Percentiles rank a stretch among this genome's conserved stretches.
phyloP scores from a whole-genome alignment of 2,113 vertebrate genomes.

The Centropus unirufus region DNA sequence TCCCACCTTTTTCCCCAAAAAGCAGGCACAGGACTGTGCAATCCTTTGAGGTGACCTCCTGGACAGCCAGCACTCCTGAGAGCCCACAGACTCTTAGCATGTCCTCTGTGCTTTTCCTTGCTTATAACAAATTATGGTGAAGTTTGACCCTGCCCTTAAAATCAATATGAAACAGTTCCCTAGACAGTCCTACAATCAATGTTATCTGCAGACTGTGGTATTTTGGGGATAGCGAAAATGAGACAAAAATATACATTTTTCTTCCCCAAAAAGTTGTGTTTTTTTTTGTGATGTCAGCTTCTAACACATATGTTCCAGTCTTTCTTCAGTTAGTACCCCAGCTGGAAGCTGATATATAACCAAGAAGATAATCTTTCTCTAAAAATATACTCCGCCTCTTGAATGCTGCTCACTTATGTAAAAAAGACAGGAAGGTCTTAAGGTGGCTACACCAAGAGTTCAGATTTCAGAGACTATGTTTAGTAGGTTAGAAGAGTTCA shows the following conservation, averaged over 20 bases:
- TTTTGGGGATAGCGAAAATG: background rate
- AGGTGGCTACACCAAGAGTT: background rate
- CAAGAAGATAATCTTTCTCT: background rate
- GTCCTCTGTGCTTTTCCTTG: background rate
- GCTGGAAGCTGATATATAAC: background rate
- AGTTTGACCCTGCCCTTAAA: background rate
- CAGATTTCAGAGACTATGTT: background rate
- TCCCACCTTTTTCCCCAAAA: background rate
- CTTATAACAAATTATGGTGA: background rate
- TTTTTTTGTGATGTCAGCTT: background rate
- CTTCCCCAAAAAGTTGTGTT: background rate
- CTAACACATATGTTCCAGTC: background rate
- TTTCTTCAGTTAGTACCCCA: background rate
- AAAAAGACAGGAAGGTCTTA: background rate
- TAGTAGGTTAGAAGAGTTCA: constrained; percentile 11
- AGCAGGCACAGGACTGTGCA: background rate
- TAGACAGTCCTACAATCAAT: background rate
- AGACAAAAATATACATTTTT: constrained; percentile 1
- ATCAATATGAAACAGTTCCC: constrained; percentile 1
- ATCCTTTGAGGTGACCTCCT: background rate
- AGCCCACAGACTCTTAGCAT: background rate
- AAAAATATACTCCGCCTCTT: background rate
- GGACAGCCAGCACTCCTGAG: accelerated
- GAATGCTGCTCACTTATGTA: background rate
- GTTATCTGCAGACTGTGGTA: constrained; percentile 44